Percentiles rank a stretch among this genome's conserved stretches.
Evolutionary conservation across 2,113 vertebrate genomes (phyloP).

Genomic region (Tiliqua scincoides): DNA sequence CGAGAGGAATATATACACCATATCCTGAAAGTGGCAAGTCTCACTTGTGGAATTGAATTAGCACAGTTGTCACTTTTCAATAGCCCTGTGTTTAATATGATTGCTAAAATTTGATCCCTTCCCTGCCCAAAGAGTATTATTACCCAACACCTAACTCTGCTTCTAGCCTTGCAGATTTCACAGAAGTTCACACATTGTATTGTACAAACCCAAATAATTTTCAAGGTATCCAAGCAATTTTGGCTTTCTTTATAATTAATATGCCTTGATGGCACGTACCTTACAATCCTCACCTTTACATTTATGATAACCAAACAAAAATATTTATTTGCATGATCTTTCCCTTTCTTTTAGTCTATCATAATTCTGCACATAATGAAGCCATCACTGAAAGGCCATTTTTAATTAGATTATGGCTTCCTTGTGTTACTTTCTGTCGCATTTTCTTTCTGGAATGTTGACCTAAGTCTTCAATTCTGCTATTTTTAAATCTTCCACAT

Average conservation of each 20-base stretch:
- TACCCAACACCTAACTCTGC: background rate
- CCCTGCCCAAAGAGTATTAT: background rate
- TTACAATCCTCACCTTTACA: background rate
- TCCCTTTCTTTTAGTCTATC: background rate
- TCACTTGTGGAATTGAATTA: background rate
- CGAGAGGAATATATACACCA: constrained; percentile 31
- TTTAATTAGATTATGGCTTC: background rate
- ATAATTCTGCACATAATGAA: background rate
- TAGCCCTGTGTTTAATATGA: background rate
- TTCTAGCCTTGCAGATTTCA: background rate
- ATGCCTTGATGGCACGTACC: background rate
- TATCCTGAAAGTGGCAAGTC: constrained; percentile 40
- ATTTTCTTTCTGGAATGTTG: background rate
- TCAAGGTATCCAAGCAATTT: background rate
- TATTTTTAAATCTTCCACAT: background rate
- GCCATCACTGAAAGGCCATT: background rate
- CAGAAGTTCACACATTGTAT: background rate
- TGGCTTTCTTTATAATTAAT: background rate
- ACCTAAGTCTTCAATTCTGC: background rate
- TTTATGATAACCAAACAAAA: background rate
- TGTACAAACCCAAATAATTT: background rate
- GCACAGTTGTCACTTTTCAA: background rate
- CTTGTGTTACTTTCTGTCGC: background rate
- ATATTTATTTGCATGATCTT: background rate
- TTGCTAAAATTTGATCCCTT: background rate